These are phyloP conservation scores for Pipistrellus pygmaeus DNA, from an alignment of 2,797 vertebrate species.

Conservation along the genomic window DNA sequence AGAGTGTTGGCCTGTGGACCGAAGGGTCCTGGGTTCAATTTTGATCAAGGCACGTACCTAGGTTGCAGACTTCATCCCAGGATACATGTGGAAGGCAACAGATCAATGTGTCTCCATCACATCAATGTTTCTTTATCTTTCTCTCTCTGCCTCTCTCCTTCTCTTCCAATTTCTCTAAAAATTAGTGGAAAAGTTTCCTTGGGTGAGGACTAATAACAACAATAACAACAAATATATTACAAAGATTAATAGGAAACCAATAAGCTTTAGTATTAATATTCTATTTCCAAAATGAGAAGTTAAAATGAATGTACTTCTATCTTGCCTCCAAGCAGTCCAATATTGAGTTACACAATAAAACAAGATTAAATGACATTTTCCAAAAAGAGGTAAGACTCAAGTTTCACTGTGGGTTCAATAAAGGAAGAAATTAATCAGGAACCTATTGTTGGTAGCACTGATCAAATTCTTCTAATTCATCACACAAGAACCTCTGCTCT, in stretches of 20 bases:
- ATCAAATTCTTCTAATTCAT: background rate
- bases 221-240: too few relatives aligned
- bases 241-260: slow-evolving; percentile 57
- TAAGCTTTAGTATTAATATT: slow-evolving; percentile 31
- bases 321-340: background rate
- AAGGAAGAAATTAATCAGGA: background rate
- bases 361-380: background rate
- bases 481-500: background rate
- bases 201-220: too few relatives aligned
- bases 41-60: too few relatives aligned
- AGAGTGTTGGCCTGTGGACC: too few relatives aligned
- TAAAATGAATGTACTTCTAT: slow-evolving; percentile 4
- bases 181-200: too few relatives aligned
- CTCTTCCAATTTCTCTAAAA: too few relatives aligned
- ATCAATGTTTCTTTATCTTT: too few relatives aligned
- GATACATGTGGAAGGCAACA: too few relatives aligned
- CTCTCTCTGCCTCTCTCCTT: too few relatives aligned
- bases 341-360: background rate
- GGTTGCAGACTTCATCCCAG: too few relatives aligned
- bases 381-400: background rate
- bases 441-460: background rate
- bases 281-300: slow-evolving; percentile 50
- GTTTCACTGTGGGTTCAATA: background rate
- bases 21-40: too few relatives aligned
- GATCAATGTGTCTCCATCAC: too few relatives aligned